Evolutionary conservation across 1,140 invertebrate species (phyloP).

Genomic region (Leptinotarsa texana): DNA sequence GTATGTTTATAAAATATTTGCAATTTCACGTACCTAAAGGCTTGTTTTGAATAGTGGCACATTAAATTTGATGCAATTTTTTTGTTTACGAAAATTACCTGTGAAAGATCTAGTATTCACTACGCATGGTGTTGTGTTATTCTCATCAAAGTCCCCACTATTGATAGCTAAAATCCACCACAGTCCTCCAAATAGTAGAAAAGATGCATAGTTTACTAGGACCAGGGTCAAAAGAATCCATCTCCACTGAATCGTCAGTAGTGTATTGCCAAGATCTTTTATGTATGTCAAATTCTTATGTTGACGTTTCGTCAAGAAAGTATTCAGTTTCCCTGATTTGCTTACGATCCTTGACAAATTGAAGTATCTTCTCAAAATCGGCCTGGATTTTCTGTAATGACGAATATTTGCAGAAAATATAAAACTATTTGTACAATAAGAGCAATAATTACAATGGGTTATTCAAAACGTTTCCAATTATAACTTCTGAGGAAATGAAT

Average conservation of each 20-base stretch:
- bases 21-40: no score
- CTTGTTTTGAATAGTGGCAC: no score
- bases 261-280: constrained; percentile 64
- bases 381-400: constrained; percentile 28
- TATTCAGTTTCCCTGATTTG: constrained; percentile 44
- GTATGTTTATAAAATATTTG: no score
- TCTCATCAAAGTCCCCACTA: constrained; percentile 44
- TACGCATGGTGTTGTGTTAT: constrained; percentile 34
- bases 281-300: constrained; percentile 57
- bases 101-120: constrained; percentile 40
- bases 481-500: no score
- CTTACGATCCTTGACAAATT: constrained; percentile 39
- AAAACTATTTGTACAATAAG: no score
- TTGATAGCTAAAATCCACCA: constrained; percentile 45
- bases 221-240: constrained; percentile 62
- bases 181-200: constrained; percentile 42
- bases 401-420: background rate
- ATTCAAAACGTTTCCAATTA: no score
- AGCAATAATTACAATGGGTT: no score
- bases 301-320: constrained; percentile 36
- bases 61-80: no score
- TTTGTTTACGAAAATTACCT: constrained; percentile 19
- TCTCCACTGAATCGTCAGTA: constrained; percentile 65
- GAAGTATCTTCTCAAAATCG: constrained; percentile 30
- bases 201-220: constrained; percentile 44